Conservation (phyloP, 2,113 vertebrate genomes). For the Trematocara macrostoma region DNA sequence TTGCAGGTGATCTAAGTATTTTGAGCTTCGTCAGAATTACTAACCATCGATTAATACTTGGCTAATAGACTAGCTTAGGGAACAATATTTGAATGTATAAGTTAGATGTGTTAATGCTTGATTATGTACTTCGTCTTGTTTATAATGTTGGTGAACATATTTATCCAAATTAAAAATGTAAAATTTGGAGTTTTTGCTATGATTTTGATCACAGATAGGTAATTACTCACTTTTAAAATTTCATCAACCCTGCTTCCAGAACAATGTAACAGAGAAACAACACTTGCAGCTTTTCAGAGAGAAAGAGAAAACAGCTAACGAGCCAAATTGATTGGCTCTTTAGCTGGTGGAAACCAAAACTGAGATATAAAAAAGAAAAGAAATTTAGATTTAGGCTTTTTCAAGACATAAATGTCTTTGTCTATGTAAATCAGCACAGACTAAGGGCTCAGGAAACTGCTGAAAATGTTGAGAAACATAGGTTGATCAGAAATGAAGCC, state of each 20-base stretch:
- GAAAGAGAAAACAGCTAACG: neutral
- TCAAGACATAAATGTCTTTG: neutral
- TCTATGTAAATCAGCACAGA: neutral
- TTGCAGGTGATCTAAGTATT: conserved; percentile 76
- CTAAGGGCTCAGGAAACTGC: neutral
- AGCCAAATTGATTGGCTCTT: neutral
- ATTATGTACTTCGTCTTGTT: neutral
- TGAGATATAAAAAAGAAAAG: neutral
- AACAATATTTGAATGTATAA: neutral
- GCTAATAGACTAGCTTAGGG: neutral
- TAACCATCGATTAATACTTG: conserved; percentile 44
- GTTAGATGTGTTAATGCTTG: neutral
- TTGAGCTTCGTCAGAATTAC: conserved; percentile 61
- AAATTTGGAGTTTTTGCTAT: neutral
- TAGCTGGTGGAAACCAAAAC: neutral
- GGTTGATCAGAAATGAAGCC: neutral
- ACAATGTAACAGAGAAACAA: neutral
- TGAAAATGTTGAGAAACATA: neutral
- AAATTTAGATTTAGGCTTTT: neutral
- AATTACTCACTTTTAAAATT: neutral
- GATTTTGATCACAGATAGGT: neutral
- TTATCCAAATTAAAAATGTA: neutral
- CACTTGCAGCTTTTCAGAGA: neutral
- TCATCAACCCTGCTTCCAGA: neutral
- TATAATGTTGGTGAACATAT: neutral